Percentiles rank a stretch among this genome's conserved stretches.
These are phyloP conservation scores for Erebia aethiops DNA, from an alignment of 2,888 invertebrate species.

Conservation along the genomic window DNA sequence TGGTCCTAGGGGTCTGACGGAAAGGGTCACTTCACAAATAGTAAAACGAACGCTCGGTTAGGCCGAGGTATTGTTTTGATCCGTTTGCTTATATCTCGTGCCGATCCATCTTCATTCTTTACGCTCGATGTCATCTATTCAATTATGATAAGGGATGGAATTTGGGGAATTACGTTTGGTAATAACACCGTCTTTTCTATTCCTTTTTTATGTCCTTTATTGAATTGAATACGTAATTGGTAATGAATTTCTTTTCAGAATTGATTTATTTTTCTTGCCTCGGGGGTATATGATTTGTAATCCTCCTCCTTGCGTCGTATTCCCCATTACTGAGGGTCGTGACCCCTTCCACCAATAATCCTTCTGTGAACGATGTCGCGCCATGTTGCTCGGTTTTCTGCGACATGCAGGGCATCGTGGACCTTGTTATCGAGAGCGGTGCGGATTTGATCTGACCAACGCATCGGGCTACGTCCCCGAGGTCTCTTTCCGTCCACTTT, in stretches of 20 bases:
- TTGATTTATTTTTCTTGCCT: not conserved
- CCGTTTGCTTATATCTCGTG: constrained; percentile 39
- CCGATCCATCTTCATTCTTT: constrained; percentile 46
- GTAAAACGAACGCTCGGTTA: constrained; percentile 47
- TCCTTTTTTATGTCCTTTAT: constrained; percentile 27
- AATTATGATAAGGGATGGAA: constrained; percentile 45
- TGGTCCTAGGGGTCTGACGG: constrained; percentile 44
- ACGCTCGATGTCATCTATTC: constrained; percentile 44
- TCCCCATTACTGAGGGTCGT: too few relatives aligned
- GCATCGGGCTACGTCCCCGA: too few relatives aligned
- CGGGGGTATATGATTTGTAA: too few relatives aligned
- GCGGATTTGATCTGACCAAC: too few relatives aligned
- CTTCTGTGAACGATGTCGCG: too few relatives aligned
- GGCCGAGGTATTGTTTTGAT: constrained; percentile 51
- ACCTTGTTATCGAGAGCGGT: too few relatives aligned
- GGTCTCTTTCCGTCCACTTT: too few relatives aligned
- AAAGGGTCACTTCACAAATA: constrained; percentile 58
- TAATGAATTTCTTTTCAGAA: constrained; percentile 20
- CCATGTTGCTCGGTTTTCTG: too few relatives aligned
- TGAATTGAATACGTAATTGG: constrained; percentile 26
- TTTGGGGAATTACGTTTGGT: constrained; percentile 34
- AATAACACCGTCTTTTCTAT: constrained; percentile 28
- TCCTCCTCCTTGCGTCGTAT: too few relatives aligned
- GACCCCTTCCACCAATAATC: too few relatives aligned
- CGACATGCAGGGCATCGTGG: too few relatives aligned